These are phyloP conservation scores for Saguinus midas DNA, from an alignment of 2,113 vertebrate genomes.

Conservation along the genomic window DNA sequence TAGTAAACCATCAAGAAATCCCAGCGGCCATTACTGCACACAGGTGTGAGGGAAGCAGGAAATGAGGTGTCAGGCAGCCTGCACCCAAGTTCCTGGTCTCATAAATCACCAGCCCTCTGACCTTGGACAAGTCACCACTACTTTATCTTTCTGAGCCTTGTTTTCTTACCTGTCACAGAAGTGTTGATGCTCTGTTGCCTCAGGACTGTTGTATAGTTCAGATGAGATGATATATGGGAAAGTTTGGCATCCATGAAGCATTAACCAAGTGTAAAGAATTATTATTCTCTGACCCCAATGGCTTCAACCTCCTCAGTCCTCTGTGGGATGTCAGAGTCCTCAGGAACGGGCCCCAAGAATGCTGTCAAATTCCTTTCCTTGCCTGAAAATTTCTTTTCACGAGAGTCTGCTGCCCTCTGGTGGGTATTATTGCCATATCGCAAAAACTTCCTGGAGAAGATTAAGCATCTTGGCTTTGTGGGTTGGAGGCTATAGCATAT, in stretches of 20 bases:
- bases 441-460: background rate
- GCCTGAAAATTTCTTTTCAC: background rate
- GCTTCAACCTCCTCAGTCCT: background rate
- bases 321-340: background rate
- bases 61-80: background rate
- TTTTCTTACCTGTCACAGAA: background rate
- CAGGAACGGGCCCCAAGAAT: background rate
- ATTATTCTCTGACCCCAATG: background rate
- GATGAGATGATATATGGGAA: background rate
- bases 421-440: background rate
- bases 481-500: background rate
- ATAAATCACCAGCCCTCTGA: background rate
- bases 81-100: background rate
- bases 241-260: background rate
- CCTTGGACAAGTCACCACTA: background rate
- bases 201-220: background rate
- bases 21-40: accelerated
- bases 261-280: background rate
- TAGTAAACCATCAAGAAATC: background rate
- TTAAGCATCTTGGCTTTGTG: accelerated
- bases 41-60: accelerated
- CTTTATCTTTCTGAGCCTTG: background rate
- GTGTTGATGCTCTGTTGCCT: background rate
- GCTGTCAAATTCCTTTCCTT: background rate
- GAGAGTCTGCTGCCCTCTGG: slow-evolving; percentile 56